Conservation (phyloP, 2,797 vertebrate species). For the Amblyraja radiata region DNA sequence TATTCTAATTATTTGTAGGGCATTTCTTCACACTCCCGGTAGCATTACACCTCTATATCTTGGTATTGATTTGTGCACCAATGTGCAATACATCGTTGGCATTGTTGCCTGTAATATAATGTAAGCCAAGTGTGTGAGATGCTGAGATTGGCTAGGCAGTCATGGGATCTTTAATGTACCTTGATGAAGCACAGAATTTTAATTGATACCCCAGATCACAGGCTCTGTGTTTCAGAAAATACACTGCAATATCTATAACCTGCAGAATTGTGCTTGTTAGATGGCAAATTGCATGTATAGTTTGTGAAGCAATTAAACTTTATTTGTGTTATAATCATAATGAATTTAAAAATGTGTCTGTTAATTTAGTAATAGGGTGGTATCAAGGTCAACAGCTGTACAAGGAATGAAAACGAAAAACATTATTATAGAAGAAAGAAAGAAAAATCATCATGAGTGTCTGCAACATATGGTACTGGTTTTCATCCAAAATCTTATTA, state of each 20-base stretch:
- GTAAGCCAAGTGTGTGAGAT: neutral
- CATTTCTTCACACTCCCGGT: neutral
- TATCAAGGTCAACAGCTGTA: slow-evolving; percentile 27
- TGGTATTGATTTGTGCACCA: neutral
- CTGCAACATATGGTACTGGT: neutral
- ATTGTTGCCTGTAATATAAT: neutral
- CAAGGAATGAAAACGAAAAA: slow-evolving; percentile 2
- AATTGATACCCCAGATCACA: neutral
- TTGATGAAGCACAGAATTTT: too few relatives aligned
- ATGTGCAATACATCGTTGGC: neutral
- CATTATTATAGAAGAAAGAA: neutral
- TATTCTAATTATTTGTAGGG: slow-evolving; percentile 6
- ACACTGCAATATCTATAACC: neutral
- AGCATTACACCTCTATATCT: neutral
- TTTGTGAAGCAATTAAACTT: neutral
- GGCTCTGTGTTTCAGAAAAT: neutral
- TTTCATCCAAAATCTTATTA: neutral
- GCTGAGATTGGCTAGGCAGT: neutral
- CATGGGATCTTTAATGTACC: neutral
- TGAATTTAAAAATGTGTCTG: neutral
- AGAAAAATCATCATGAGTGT: slow-evolving; percentile 12
- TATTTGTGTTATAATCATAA: neutral
- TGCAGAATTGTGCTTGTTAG: neutral
- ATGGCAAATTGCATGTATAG: neutral
- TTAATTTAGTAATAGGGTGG: neutral